Evolutionary conservation across 2,888 invertebrate genomes (phyloP), one percentile per base, ranked within the genome.

Genomic region (Gastracanthus pulcherrimus): DNA sequence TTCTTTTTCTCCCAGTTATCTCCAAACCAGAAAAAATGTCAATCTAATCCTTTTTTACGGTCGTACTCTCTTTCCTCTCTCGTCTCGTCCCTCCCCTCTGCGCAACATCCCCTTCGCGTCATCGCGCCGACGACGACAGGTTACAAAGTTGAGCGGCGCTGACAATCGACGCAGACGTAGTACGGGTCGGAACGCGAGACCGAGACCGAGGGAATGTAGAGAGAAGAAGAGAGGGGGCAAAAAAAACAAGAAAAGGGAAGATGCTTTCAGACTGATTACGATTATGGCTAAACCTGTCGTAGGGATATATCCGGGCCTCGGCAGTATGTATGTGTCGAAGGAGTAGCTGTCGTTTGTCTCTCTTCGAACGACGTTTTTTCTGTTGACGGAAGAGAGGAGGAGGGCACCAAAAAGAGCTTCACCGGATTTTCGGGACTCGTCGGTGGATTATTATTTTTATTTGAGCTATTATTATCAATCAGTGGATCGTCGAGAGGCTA

Each of bases 211-310:
- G 51, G 31, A 23, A n/a, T n/a, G n/a, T n/a, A 55, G 16, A 62
- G 75, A 38, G 62, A 13, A 16, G 13, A 48, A 11, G 7, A 70
- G 38, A 29, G 58, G 48, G 58, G 7, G 19, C 9, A 23, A 64
- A 29, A 72, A 51, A 45, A 6, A 38, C 3, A 34, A 60, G 13
- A 38, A 70, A 66, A 76, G 76, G 51, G 62, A 60, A 77, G 72
- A 82, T 78, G 82, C 82, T 83, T 82, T 81, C 75, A 84, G 82
- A 45, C 80, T 82, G 82, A 84, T 84, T 82, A 81, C 80, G 72
- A 82, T 80, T 82, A 80, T 74, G 77, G 78, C 62, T 62, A 67
- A 72, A 78, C 29, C 78, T 71, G 64, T 66, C 45, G 11, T 19
- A n/a, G 31, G 38, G 38, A 64, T 51, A 38, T 62, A 34, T 62